A percentile compares a stretch with the other conserved stretches of the same genome.
phyloP scores from a whole-genome alignment of 2,888 invertebrate species.

The Syrphus vitripennis region DNA sequence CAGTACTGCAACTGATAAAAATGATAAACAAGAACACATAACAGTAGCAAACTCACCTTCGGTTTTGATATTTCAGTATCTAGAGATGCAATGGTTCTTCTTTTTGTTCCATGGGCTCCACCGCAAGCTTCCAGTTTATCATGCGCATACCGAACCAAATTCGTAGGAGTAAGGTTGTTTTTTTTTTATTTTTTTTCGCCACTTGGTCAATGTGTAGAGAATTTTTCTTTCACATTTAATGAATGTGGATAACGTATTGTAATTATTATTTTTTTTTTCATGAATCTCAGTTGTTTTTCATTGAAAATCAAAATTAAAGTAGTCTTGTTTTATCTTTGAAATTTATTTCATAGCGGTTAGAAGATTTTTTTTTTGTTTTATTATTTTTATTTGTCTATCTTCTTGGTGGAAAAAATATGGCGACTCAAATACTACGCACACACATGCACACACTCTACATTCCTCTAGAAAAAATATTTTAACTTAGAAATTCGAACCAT shows the following conservation, averaged over 20 bases:
- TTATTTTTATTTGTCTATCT: neutral
- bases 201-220: slow-evolving; percentile 12
- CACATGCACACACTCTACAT: neutral
- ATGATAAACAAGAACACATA: slow-evolving; percentile 6
- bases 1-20: neutral
- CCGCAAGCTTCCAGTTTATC: slow-evolving; percentile 41
- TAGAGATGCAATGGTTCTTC: slow-evolving; percentile 31
- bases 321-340: neutral
- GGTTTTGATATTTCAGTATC: slow-evolving; percentile 27
- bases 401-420: slow-evolving; percentile 7
- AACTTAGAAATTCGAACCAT: neutral
- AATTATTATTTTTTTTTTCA: neutral
- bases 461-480: slow-evolving; percentile 15
- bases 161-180: neutral
- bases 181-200: neutral
- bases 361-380: neutral
- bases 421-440: neutral
- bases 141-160: slow-evolving; percentile 49
- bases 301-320: neutral
- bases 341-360: neutral
- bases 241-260: neutral
- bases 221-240: neutral
- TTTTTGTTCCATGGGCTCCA: slow-evolving; percentile 21
- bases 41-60: slow-evolving; percentile 37
- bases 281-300: neutral